Percentiles rank a stretch among this genome's conserved stretches.
Conservation (phyloP, 92 coral and sea anemone species). For the Bergia puertoricense region DNA sequence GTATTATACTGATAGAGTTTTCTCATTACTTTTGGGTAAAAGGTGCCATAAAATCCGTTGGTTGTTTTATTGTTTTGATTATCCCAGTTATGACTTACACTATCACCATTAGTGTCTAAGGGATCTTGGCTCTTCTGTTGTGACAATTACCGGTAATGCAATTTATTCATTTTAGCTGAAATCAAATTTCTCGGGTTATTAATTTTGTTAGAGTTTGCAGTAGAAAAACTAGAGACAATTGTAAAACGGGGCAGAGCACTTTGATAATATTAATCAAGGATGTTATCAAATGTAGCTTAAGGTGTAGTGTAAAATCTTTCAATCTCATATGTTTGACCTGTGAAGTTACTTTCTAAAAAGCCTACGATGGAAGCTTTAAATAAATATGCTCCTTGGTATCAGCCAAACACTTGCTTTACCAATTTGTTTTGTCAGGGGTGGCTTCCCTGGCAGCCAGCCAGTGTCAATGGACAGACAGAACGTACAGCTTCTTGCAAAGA, state of each 20-base stretch:
- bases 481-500: slow-evolving; percentile 68
- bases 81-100: not conserved
- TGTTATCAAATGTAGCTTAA: no score
- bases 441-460: slow-evolving; percentile 97
- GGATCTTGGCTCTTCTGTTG: not conserved
- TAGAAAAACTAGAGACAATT: not conserved
- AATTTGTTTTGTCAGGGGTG: slow-evolving; percentile 46
- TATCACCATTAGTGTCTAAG: not conserved
- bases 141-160: no score
- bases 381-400: not conserved
- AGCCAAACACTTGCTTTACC: not conserved
- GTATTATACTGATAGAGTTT: no score
- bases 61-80: not conserved
- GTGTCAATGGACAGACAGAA: slow-evolving; percentile 95
- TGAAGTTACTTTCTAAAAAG: not conserved
- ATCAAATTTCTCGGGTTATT: not conserved
- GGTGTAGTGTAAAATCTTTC: no score
- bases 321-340: not conserved
- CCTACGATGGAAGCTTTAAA: not conserved
- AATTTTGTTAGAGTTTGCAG: not conserved
- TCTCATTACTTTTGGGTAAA: not conserved
- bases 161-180: no score
- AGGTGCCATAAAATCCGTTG: not conserved
- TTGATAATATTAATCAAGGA: not conserved
- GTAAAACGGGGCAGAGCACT: not conserved